Evolutionary conservation across 2,888 invertebrate species (phyloP).

Genomic region (Apoda limacodes): DNA sequence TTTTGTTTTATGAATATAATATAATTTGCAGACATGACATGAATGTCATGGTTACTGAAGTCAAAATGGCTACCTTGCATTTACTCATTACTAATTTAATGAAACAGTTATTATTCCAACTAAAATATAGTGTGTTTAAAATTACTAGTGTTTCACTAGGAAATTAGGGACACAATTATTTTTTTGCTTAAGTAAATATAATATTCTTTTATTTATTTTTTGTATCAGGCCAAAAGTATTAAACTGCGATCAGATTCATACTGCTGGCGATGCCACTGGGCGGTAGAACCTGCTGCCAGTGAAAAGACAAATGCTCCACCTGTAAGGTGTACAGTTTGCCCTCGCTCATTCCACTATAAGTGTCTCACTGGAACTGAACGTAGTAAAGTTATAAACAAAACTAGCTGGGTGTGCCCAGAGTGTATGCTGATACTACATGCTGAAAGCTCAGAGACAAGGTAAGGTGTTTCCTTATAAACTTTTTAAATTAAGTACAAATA

Average conservation of each 20-base stretch:
- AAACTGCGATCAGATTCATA: constrained; percentile 75
- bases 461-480: too few relatives aligned
- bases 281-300: constrained; percentile 59
- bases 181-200: too few relatives aligned
- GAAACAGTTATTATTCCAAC: too few relatives aligned
- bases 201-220: constrained; percentile 12
- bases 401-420: constrained; percentile 87
- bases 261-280: constrained; percentile 93
- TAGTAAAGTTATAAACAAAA: constrained; percentile 46
- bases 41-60: too few relatives aligned
- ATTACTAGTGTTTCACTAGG: not conserved
- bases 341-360: constrained; percentile 84
- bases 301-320: constrained; percentile 42
- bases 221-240: constrained; percentile 28
- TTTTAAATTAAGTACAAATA: too few relatives aligned
- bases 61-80: too few relatives aligned
- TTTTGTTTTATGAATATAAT: too few relatives aligned
- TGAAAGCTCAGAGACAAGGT: constrained; percentile 79
- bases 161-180: not conserved
- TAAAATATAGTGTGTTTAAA: too few relatives aligned
- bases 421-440: constrained; percentile 80
- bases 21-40: too few relatives aligned
- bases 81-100: too few relatives aligned
- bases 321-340: constrained; percentile 84
- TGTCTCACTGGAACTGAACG: constrained; percentile 72